Evolutionary conservation across 2,113 vertebrate genomes (phyloP).

Genomic region (Hystrix cristata): DNA sequence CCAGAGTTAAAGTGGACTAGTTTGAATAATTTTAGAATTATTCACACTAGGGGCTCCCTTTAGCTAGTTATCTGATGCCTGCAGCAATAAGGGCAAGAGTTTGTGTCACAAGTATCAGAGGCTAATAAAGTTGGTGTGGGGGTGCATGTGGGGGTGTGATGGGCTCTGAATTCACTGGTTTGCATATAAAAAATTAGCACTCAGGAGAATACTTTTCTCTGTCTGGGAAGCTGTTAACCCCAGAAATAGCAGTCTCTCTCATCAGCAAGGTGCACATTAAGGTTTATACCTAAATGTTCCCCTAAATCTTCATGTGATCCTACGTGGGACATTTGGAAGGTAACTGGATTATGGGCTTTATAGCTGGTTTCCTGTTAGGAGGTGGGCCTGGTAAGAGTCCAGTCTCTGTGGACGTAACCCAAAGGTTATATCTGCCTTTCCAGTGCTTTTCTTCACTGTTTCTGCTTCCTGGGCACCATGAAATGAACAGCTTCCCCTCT

Average conservation of each 20-base stretch:
- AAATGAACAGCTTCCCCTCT: background rate
- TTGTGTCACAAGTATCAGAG: background rate
- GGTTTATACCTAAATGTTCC: background rate
- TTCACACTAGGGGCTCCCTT: rapidly evolving
- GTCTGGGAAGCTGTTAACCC: background rate
- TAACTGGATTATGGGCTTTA: background rate
- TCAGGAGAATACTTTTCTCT: background rate
- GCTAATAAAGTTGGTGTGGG: background rate
- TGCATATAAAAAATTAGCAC: background rate
- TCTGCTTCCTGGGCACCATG: background rate
- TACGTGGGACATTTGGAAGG: background rate
- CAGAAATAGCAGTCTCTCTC: background rate
- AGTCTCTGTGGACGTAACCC: background rate
- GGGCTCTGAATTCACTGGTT: background rate
- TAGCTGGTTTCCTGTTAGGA: background rate
- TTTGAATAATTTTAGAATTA: background rate
- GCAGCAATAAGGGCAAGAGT: background rate
- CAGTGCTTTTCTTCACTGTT: background rate
- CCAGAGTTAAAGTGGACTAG: background rate
- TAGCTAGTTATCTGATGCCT: background rate
- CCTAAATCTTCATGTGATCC: background rate
- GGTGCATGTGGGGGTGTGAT: no score
- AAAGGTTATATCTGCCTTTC: background rate
- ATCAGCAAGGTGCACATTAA: background rate
- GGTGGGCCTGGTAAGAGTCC: background rate